Base-by-base conservation (phyloP, 2,888 invertebrate species). In the Rambutsinella grinnellia region DNA sequence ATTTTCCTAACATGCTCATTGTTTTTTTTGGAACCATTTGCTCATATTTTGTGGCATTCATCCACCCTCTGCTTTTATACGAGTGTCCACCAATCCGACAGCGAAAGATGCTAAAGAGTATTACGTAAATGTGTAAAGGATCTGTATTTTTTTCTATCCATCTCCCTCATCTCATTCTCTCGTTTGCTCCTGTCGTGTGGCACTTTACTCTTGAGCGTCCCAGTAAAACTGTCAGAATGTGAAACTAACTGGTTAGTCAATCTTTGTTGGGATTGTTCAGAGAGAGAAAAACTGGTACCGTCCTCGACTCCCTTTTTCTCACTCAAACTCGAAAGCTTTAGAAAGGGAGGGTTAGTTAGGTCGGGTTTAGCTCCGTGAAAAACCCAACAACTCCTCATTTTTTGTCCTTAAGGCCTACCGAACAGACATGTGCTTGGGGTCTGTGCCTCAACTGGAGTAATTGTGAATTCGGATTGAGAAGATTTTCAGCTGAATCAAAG, bases 191-290 rank as follows among this genome's bases (percentile, higher is more conserved):
- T 67, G 67, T 75, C 68, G 75, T 75, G 75, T 62, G 67, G 75
- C 75, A 68, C 62, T 75, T 54, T n/a, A 24, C 56, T 68, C 46
- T 53, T 75, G 67, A 75, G 27, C 74, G 67, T 74, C 53, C 66
- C 67, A 74, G n/a, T n/a, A n/a, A n/a, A n/a, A 74, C 66, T 67
- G 74, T 66, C 67, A 67, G 74, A 67, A 53, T 53, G 36, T 49
- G 62, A 49, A 53, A 66, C 63, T 23, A 58, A 53, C 49, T 68
- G 28, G 23, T 69, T 65, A 28, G 19, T 46, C 56, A 36, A 58
- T 19, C 47, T 8, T 62, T 61, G n/a, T 58, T 57, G 46, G 19
- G 51, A 65, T 26, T 49, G 24, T 8, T 17, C 0, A 13, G 36
- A 2, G 36, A 36, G 65, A 61, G 19, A 54, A 54, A 54, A 60